Evolutionary conservation across 2,888 invertebrate genomes (phyloP), one percentile per base, ranked within the genome.

Genomic region (Drosophila quinaria): DNA sequence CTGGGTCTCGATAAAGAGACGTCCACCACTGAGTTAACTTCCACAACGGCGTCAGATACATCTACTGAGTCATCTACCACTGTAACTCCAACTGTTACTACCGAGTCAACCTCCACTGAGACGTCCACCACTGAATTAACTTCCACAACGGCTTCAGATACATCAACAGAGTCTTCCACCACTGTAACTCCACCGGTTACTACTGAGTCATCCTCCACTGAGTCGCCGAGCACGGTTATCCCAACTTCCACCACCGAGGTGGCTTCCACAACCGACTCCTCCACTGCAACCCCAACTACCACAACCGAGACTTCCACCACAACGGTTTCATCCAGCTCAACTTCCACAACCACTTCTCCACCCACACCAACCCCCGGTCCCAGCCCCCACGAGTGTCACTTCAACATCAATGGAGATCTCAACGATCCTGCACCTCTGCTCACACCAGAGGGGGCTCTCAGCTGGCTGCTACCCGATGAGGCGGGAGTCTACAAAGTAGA

Each of bases 371-470:
- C 49, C 1, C n/a, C 74, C 0, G 49, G 47, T 1, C 80, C 86
- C n/a, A 39, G 13, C 4, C 60, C 35, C 1, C 70, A 47, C 2
- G 55, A 72, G 13, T 91, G 91, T 31, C 71, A 77, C 15, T 92
- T 89, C 33, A 75, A 58, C 4, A 70, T 87, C 2, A 86, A 79
- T 63, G 88, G 86, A 0, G 90, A 84, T 54, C 67, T 91, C 0
- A 90, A 60, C 3, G 84, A 94, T 73, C 95, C 95, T 0, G 95
- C 95, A 76, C 95, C 95, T 0, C 91, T 95, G 15, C 93, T 94
- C 69, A 89, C 95, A 0, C 92, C 91, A 41, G 89, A 92, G 2
- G 93, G 93, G 0, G 85, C 89, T 1, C 75, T 79, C 0, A 79
- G 84, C 11, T 90, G 91, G 78, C 39, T 91, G 3, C 29, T 80